A percentile compares a stretch with the other conserved stretches of the same genome.
Conservation (phyloP, 2,797 vertebrate genomes). For the Acanthurus lineatus region DNA sequence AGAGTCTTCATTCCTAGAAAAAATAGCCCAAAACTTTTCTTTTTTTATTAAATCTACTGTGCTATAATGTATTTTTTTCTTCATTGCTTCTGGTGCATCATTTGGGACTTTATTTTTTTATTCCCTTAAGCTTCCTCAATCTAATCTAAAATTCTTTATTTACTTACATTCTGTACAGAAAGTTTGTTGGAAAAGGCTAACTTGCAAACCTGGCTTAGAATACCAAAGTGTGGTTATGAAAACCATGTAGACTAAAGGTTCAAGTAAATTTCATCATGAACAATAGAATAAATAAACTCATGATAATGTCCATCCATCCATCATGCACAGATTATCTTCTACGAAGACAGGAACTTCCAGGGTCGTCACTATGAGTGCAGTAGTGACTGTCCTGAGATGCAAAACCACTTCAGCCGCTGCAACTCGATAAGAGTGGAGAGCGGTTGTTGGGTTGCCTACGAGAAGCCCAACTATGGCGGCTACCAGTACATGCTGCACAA, state of each 20-base stretch:
- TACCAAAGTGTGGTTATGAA: slow-evolving; percentile 15
- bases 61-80: slow-evolving; percentile 32
- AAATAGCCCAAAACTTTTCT: slow-evolving; percentile 23
- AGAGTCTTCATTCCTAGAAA: background rate
- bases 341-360: slow-evolving; percentile 87
- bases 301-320: slow-evolving; percentile 21
- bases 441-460: slow-evolving; percentile 87
- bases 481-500: slow-evolving; percentile 88
- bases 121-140: slow-evolving; percentile 11
- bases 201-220: slow-evolving; percentile 44
- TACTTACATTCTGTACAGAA: slow-evolving; percentile 21
- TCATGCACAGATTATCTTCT: slow-evolving; percentile 83
- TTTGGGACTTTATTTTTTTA: slow-evolving; percentile 19
- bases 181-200: slow-evolving; percentile 38
- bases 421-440: slow-evolving; percentile 87
- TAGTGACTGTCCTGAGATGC: slow-evolving; percentile 84
- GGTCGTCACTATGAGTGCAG: slow-evolving; percentile 85
- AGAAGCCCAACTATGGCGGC: slow-evolving; percentile 85
- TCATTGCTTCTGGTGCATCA: slow-evolving; percentile 20
- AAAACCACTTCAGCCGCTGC: slow-evolving; percentile 83
- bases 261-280: background rate
- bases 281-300: background rate
- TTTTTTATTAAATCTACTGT: slow-evolving; percentile 22
- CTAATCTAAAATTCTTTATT: slow-evolving; percentile 14
- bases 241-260: slow-evolving; percentile 12